Evolutionary conservation across 1,140 invertebrate species (phyloP).

Genomic region (Zaprionus camerounensis): DNA sequence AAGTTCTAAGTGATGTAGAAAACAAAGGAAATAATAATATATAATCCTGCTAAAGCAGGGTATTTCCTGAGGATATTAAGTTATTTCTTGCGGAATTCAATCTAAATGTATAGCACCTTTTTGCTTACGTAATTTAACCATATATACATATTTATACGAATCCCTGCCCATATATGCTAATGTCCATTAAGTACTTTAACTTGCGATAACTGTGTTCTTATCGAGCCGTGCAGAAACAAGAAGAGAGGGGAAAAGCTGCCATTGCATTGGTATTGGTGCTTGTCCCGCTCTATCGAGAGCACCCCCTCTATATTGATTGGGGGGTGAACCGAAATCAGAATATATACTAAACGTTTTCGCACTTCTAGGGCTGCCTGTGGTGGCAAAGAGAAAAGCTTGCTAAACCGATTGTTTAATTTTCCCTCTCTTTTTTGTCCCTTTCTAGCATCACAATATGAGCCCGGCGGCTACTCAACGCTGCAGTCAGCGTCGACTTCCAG

Average conservation of each 20-base stretch:
- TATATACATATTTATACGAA: background rate
- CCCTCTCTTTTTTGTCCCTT: conserved; percentile 11
- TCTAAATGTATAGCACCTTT: background rate
- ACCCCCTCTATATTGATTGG: conserved; percentile 22
- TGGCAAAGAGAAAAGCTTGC: background rate
- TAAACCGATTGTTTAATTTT: conserved; percentile 40
- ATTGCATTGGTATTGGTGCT: background rate
- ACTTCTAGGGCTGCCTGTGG: conserved; percentile 42
- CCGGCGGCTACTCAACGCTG: conserved; percentile 87
- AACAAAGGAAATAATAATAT: background rate
- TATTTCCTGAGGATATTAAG: background rate
- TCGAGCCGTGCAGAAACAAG: conserved; percentile 19
- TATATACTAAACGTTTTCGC: conserved; percentile 57
- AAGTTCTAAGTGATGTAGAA: background rate
- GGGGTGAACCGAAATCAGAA: conserved; percentile 53
- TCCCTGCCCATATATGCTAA: conserved; percentile 13
- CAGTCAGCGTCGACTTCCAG: conserved; percentile 84
- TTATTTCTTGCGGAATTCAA: background rate
- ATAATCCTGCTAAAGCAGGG: background rate
- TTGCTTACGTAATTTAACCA: conserved; percentile 1
- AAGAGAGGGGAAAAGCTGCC: background rate
- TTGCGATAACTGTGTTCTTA: conserved; percentile 45
- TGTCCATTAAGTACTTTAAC: conserved; percentile 36
- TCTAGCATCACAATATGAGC: conserved; percentile 89
- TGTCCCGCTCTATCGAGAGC: background rate